Percentiles rank a stretch among this genome's conserved stretches.
Conservation (phyloP, 2,797 vertebrate species). For the Enteromius anoplus region DNA sequence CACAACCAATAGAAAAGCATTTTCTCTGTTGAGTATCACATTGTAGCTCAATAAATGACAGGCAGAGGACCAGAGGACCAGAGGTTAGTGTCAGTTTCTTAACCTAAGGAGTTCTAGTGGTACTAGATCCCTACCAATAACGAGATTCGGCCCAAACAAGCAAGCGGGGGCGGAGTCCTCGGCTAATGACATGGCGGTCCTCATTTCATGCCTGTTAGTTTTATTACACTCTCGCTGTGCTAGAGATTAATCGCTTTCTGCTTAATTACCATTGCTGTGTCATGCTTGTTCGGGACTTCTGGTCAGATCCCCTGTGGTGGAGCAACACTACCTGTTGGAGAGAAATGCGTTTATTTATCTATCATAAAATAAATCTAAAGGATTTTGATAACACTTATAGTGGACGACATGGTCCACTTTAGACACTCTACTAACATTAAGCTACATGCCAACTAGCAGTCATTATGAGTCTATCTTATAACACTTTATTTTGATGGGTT, state of each 20-base stretch:
- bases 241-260: conserved; percentile 58
- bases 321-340: not conserved
- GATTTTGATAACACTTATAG: too few species aligned
- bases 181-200: conserved; percentile 66
- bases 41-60: conserved; percentile 6
- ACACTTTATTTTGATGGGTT: too few species aligned
- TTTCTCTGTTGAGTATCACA: not conserved
- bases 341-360: not conserved
- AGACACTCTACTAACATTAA: too few species aligned
- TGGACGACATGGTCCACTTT: too few species aligned
- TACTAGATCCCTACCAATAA: not conserved
- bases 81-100: conserved; percentile 19
- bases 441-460: too few species aligned
- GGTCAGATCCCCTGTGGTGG: conserved; percentile 25
- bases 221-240: conserved; percentile 64
- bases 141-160: conserved; percentile 28
- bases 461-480: too few species aligned
- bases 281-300: conserved; percentile 49
- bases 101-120: not conserved
- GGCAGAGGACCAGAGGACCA: not conserved
- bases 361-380: too few species aligned
- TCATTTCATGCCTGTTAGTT: conserved; percentile 69
- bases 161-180: conserved; percentile 57
- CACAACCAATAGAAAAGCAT: not conserved
- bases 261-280: conserved; percentile 66